phyloP scores from a whole-genome alignment of 2,113 vertebrate genomes.

The Mastomys natalensis region DNA sequence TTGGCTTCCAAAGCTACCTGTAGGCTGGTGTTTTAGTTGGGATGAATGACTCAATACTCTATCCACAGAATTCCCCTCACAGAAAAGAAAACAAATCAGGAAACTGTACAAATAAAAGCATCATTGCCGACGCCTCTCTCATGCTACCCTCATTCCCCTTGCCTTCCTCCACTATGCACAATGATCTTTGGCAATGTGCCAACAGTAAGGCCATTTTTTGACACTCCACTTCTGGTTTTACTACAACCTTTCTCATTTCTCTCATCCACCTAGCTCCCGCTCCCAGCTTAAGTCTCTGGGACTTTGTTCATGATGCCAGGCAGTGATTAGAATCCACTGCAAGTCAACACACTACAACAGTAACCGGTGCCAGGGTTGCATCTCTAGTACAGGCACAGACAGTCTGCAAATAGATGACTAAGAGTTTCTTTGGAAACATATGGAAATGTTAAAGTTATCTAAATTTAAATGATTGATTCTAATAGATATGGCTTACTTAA shows the following conservation, averaged over 20 bases:
- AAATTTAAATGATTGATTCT: conserved; percentile 5
- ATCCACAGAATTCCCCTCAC: neutral
- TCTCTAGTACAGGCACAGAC: neutral
- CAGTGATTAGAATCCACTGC: neutral
- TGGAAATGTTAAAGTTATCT: conserved; percentile 20
- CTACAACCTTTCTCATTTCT: neutral
- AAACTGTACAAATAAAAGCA: neutral
- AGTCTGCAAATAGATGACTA: neutral
- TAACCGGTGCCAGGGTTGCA: neutral
- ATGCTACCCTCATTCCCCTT: too few species aligned
- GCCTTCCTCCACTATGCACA: neutral
- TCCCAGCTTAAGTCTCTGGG: neutral
- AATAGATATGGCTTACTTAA: conserved; percentile 18
- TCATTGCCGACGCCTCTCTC: neutral
- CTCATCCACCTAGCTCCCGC: neutral
- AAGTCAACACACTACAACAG: neutral
- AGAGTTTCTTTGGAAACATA: neutral
- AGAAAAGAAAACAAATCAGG: neutral
- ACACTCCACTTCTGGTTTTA: neutral
- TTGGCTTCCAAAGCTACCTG: neutral
- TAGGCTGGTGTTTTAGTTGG: neutral
- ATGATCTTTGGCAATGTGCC: neutral
- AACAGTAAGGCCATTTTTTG: neutral
- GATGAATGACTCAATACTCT: neutral
- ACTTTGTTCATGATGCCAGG: neutral